Percentiles rank a stretch among this genome's conserved stretches.
Conservation (phyloP, 2,797 vertebrate genomes). For the Protonibea diacanthus region DNA sequence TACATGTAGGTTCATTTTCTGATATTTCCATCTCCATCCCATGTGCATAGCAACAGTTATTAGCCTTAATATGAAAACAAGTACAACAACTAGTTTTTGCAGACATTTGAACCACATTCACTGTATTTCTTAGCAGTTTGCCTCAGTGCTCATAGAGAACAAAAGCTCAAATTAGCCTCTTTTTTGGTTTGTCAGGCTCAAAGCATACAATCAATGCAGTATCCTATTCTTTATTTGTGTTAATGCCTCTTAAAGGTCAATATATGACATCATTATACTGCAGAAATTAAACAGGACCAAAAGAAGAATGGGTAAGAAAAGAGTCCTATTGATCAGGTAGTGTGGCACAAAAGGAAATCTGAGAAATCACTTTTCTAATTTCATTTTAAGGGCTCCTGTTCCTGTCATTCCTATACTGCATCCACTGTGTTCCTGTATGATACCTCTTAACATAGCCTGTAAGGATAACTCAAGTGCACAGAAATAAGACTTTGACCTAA, state of each 20-base stretch:
- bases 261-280: not conserved
- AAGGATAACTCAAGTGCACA: not conserved
- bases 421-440: constrained; percentile 6
- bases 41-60: constrained; percentile 11
- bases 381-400: constrained; percentile 59
- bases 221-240: not conserved
- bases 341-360: constrained; percentile 28
- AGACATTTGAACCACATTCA: not conserved
- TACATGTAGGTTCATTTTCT: constrained; percentile 12
- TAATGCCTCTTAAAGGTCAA: constrained; percentile 4
- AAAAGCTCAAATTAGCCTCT: not conserved
- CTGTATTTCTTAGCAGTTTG: not conserved
- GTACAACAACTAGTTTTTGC: not conserved
- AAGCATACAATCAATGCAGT: not conserved
- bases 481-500: constrained; percentile 8
- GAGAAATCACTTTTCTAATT: not conserved
- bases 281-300: constrained; percentile 60
- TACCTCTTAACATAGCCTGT: not conserved
- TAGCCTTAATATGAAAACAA: constrained; percentile 26
- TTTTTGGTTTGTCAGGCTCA: not conserved
- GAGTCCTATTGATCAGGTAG: constrained; percentile 6
- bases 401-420: constrained; percentile 21
- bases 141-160: not conserved
- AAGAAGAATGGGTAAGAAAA: constrained; percentile 3
- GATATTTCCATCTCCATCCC: not conserved